Base-by-base conservation (phyloP, 2,888 invertebrate genomes). In the Dynastes grantii region DNA sequence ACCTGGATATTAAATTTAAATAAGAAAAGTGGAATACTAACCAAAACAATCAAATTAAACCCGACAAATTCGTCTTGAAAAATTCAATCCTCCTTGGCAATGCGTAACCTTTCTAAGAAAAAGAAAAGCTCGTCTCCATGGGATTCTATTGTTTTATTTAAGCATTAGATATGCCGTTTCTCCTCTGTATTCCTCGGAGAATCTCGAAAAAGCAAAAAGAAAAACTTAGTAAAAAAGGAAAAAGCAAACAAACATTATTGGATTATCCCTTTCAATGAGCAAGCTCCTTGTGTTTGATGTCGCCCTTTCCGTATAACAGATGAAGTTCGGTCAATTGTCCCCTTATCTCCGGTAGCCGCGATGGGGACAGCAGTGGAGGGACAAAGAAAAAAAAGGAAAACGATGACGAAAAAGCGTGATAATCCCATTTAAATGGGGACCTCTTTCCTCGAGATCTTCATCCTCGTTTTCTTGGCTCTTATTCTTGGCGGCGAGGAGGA, bases 251-350 rank as follows among this genome's bases (percentile, higher is more conserved):
- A 22, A 58, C 40, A 73, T 32, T 58, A 58, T 58, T 40, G 73
- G 73, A 73, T 73, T 73, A 73, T 73, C 58, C 67, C 51, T 58
- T 45, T 73, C 73, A 61, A 73, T 73, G 73, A 73, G 22, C 55
- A 61, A 29, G 40, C 11, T 40, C 58, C 37, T 58, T 58, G 58
- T 58, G 58, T 73, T 73, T 73, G 73, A 73, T 61, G 73, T 73
- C 49, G 22, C 45, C 13, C 40, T 49, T 51, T 27, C 13, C 13
- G 11, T 27, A 49, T 51, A 68, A 29, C 27, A 22, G 32, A 68
- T 68, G 49, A 68, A 68, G 51, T 73, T 40, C 22, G 9, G 37
- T n/a, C 73, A 58, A 58, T 58, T 58, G 58, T 58, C 58, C 40
- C 13, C 37, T 29, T 53, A 32, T 64, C 64, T 37, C 9, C 1